Percentiles rank a stretch among this genome's conserved stretches.
phyloP scores from a whole-genome alignment of 2,113 vertebrate species.

The Callaeas wilsoni region DNA sequence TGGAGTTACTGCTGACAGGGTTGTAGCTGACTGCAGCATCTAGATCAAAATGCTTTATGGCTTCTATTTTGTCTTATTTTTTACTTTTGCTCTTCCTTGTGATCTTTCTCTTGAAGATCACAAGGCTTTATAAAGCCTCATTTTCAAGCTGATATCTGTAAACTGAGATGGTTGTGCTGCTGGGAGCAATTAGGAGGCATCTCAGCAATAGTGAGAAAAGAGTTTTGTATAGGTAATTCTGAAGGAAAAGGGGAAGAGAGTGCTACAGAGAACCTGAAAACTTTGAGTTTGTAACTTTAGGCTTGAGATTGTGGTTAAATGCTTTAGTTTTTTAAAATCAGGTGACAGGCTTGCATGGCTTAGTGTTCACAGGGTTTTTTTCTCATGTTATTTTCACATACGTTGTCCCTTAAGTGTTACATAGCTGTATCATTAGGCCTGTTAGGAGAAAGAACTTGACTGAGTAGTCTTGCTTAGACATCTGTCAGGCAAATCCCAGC shows the following conservation, averaged over 20 bases:
- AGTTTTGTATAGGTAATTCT: background rate
- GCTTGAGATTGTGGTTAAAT: background rate
- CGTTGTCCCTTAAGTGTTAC: background rate
- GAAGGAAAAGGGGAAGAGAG: background rate
- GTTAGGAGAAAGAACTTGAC: background rate
- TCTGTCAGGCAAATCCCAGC: background rate
- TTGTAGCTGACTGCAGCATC: background rate
- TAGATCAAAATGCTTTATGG: background rate
- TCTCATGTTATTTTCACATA: fast-evolving
- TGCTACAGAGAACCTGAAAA: background rate
- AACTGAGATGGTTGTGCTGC: background rate
- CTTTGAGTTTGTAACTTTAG: background rate
- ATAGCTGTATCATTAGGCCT: background rate
- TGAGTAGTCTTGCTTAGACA: background rate
- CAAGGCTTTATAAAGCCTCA: background rate
- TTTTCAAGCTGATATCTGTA: background rate
- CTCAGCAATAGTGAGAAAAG: background rate
- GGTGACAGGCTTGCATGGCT: background rate
- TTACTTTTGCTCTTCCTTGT: background rate
- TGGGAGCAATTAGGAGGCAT: background rate
- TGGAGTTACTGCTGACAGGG: background rate
- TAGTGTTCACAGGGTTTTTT: background rate
- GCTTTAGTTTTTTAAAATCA: background rate
- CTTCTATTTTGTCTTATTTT: background rate
- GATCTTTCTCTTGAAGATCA: background rate